Conservation (phyloP, 2,888 invertebrate species). For the Erebia aethiops region DNA sequence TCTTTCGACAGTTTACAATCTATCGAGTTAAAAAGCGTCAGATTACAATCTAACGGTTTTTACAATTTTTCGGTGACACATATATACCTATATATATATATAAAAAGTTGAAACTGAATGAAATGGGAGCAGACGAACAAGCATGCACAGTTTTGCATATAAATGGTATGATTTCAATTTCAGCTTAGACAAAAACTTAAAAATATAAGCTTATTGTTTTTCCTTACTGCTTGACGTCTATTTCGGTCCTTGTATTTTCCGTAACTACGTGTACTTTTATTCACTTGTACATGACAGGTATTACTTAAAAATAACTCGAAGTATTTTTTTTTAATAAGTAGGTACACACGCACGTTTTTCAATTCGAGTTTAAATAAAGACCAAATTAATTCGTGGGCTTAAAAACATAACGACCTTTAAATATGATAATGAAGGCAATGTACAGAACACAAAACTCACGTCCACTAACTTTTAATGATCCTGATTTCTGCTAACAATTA, state of each 20-base stretch:
- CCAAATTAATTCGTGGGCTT: constrained; percentile 21
- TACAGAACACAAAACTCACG: constrained; percentile 16
- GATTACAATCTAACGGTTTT: no score
- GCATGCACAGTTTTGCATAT: no score
- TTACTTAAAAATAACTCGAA: no score
- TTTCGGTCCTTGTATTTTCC: not conserved
- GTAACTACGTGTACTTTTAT: not conserved
- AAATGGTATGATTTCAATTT: not conserved
- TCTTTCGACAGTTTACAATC: no score
- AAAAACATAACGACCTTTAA: constrained; percentile 38
- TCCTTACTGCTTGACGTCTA: not conserved
- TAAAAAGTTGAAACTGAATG: no score
- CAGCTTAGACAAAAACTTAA: not conserved
- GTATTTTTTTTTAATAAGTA: not conserved
- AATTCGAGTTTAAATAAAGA: not conserved
- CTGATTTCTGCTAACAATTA: constrained; percentile 13
- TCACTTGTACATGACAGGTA: no score
- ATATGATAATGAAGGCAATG: constrained; percentile 34
- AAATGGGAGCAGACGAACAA: no score
- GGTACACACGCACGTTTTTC: constrained; percentile 1
- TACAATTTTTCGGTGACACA: no score
- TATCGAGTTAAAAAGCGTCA: no score
- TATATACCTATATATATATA: no score
- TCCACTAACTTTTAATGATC: constrained; percentile 21
- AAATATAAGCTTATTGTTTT: not conserved